These are phyloP conservation scores for Polia nebulosa DNA, from an alignment of 2,888 invertebrate species.

Conservation along the genomic window DNA sequence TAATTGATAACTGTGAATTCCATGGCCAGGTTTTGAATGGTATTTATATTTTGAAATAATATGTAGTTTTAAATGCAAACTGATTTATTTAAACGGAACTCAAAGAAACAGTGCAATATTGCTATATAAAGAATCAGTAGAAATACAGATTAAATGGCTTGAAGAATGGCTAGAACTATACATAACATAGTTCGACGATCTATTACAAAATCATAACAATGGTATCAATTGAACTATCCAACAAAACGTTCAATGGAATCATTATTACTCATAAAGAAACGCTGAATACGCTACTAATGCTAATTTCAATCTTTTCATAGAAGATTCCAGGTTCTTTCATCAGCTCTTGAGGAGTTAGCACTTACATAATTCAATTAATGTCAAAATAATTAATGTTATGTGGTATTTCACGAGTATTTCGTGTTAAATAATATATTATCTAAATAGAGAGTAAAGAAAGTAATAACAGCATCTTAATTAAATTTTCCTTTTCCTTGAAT, in stretches of 20 bases:
- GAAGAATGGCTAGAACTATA: not conserved
- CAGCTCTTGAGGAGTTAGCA: not conserved
- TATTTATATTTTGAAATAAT: not conserved
- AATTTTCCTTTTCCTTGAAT: too few species aligned
- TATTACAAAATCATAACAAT: slow-evolving; percentile 48
- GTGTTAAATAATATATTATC: too few species aligned
- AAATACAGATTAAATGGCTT: not conserved
- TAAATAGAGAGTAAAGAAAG: not conserved
- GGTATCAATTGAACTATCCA: slow-evolving; percentile 25
- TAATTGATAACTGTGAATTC: slow-evolving; percentile 4
- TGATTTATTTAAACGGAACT: not conserved
- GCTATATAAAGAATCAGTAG: not conserved
- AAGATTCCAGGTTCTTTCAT: slow-evolving; percentile 20
- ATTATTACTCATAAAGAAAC: slow-evolving; percentile 40
- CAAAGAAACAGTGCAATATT: not conserved
- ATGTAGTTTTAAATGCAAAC: not conserved
- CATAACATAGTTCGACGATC: slow-evolving; percentile 16
- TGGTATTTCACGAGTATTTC: too few species aligned
- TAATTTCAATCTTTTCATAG: slow-evolving; percentile 42
- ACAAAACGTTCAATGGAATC: slow-evolving; percentile 33
- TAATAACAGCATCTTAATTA: too few species aligned
- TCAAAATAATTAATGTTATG: too few species aligned
- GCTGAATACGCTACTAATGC: slow-evolving; percentile 51
- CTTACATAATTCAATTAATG: too few species aligned
- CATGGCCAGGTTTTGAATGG: not conserved